phyloP scores from a whole-genome alignment of 1,140 invertebrate genomes.

The Scaptomyza graminum region DNA sequence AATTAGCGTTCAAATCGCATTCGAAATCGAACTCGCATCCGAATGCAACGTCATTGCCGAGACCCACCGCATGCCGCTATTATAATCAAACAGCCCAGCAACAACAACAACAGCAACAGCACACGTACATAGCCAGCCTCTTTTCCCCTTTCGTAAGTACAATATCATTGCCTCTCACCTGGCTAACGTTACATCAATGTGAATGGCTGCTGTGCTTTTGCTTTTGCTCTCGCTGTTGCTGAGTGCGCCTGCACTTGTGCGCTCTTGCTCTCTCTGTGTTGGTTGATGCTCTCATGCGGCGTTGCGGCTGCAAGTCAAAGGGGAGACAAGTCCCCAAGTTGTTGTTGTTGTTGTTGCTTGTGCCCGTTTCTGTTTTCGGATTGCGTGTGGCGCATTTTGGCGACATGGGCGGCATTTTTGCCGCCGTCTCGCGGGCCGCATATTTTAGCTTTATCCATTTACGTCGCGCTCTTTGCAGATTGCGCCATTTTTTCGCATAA shows the following conservation, averaged over 20 bases:
- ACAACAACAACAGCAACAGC: constrained; percentile 46
- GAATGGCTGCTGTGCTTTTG: constrained; percentile 51
- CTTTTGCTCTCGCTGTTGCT: constrained; percentile 24
- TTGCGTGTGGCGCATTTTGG: constrained; percentile 76
- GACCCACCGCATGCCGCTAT: constrained; percentile 74
- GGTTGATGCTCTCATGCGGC: not conserved
- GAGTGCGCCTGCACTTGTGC: constrained; percentile 39
- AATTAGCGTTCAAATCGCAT: constrained; percentile 67
- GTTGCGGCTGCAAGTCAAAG: constrained; percentile 35
- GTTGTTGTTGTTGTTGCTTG: constrained; percentile 31
- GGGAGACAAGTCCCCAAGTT: constrained; percentile 30
- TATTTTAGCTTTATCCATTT: constrained; percentile 71
- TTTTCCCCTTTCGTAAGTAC: not conserved
- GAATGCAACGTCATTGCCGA: constrained; percentile 65
- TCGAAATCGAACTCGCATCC: constrained; percentile 43
- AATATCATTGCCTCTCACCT: constrained; percentile 50
- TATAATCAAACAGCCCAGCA: constrained; percentile 64
- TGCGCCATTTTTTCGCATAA: constrained; percentile 71
- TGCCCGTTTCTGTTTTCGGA: constrained; percentile 46
- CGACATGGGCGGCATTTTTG: constrained; percentile 77
- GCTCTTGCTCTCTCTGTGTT: constrained; percentile 19
- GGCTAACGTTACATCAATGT: constrained; percentile 70
- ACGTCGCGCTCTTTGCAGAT: constrained; percentile 59
- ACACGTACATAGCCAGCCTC: constrained; percentile 32
- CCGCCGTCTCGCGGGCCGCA: constrained; percentile 60